Conservation (phyloP, 1,140 invertebrate species). For the Tetramorium simillimum region DNA sequence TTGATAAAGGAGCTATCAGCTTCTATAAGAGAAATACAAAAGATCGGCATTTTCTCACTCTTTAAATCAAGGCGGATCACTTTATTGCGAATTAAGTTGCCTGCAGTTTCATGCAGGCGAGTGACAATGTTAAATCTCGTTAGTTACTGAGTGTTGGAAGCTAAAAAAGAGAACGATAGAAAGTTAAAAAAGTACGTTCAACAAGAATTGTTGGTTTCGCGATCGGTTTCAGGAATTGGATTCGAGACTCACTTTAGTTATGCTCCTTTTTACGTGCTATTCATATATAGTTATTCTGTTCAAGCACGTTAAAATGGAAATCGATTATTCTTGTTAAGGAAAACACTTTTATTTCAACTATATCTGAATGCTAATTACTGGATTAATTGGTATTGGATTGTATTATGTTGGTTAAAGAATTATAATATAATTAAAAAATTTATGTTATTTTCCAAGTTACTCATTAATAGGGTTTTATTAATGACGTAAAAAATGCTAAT, state of each 20-base stretch:
- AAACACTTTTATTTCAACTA: background rate
- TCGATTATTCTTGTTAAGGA: background rate
- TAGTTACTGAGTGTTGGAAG: background rate
- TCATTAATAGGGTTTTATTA: background rate
- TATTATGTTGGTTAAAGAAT: background rate
- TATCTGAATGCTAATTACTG: background rate
- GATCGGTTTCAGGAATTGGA: slow-evolving; percentile 5
- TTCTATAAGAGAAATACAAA: slow-evolving; percentile 10
- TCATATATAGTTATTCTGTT: slow-evolving; percentile 19
- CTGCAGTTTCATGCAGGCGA: slow-evolving; percentile 3
- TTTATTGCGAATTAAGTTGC: slow-evolving; percentile 29
- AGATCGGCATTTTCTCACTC: background rate
- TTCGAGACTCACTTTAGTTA: background rate
- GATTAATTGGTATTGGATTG: background rate
- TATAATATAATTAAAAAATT: background rate
- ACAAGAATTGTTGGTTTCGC: background rate
- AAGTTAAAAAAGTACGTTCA: slow-evolving; percentile 1
- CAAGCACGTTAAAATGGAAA: slow-evolving; percentile 22
- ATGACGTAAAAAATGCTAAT: background rate
- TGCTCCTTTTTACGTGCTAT: background rate
- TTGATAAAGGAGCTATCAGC: background rate
- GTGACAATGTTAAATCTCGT: slow-evolving; percentile 23
- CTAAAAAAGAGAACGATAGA: slow-evolving; percentile 12
- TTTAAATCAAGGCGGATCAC: slow-evolving; percentile 36
- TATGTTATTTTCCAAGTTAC: background rate